Evolutionary conservation across 2,797 vertebrate genomes (phyloP).

Genomic region (Esox lucius): DNA sequence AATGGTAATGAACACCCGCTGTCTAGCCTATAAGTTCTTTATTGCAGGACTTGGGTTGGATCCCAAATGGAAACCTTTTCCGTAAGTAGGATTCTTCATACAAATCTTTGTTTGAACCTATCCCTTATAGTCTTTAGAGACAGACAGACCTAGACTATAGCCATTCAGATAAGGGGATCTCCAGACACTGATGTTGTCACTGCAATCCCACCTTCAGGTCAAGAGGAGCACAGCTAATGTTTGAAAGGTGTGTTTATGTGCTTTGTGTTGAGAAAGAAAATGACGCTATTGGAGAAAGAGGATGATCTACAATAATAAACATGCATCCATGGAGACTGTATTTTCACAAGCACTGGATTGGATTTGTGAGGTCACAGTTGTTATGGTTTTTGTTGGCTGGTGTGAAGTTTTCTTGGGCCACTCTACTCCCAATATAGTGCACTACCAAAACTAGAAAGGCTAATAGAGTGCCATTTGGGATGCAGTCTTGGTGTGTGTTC

Average conservation of each 20-base stretch:
- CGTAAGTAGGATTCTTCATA: neutral
- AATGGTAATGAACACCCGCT: conserved; percentile 50
- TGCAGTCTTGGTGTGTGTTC: neutral
- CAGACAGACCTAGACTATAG: conserved; percentile 24
- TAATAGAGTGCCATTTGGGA: too few relatives aligned
- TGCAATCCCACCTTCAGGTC: conserved; percentile 31
- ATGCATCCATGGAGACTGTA: conserved; percentile 49
- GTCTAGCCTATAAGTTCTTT: conserved; percentile 47
- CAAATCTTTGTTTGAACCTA: conserved; percentile 23
- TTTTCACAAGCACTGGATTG: conserved; percentile 29
- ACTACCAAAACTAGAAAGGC: too few relatives aligned
- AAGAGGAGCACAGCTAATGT: conserved; percentile 28
- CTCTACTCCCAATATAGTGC: too few relatives aligned
- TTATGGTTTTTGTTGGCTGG: too few relatives aligned
- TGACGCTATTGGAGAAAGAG: conserved; percentile 38
- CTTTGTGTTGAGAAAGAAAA: conserved; percentile 32
- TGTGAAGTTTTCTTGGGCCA: too few relatives aligned
- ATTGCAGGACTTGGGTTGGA: conserved; percentile 22
- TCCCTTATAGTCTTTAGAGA: conserved; percentile 57
- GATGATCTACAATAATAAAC: conserved; percentile 53
- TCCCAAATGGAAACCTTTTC: neutral
- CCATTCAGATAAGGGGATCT: neutral
- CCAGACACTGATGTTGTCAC: conserved; percentile 26
- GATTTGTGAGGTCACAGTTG: neutral
- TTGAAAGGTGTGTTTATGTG: neutral